Evolutionary conservation across 2,113 vertebrate species (phyloP), one percentile per base, ranked within the genome.

Genomic region (Bothrops jararaca): DNA sequence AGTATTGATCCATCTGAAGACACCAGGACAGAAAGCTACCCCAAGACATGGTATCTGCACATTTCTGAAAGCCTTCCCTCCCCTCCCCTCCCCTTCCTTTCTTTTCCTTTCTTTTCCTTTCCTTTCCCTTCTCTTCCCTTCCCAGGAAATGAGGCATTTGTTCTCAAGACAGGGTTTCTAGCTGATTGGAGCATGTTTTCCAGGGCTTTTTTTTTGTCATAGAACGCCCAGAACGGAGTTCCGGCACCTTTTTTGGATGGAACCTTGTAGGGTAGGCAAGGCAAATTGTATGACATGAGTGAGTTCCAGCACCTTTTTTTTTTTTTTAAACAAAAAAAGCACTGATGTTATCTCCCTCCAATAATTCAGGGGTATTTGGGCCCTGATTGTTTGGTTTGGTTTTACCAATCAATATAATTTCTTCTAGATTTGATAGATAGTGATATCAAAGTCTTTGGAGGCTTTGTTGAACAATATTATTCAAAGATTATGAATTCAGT

Each of bases 41-140:
- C 94, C 23, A 93, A 85, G 3, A 89, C 88, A 94, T 95, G 93
- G 96, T 95, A 96, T 96, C 92, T 97, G 69, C 69, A 96, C 94
- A 97, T 97, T 97, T 93, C 91, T 96, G 64, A 95, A 88, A 89
- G 6, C 12, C 93, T 94, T 91, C 91, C 85, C 80, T 20, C 4
- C 1, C 42, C 42, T 42, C 42, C 42, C 42, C 42, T 42, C 42
- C 42, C 42, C 42, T 42, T 42, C 42, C 42, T 42, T 42, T 42
- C 3, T 42, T 42, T 42, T 42, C 42, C 42, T 42, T 42, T 42
- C 0, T 0, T 3, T 42, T 42, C 42, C 42, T 42, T 42, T 42
- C 42, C 42, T 4, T 54, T 15, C 15, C 53, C 53, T 54, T 15
- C 15, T 13, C 53, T 54, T 15, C 15, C 53, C 53, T 54, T 15